Percentiles rank a stretch among this genome's conserved stretches.
phyloP scores from a whole-genome alignment of 92 coral and sea anemone genomes.

The Scolanthus callimorphus region DNA sequence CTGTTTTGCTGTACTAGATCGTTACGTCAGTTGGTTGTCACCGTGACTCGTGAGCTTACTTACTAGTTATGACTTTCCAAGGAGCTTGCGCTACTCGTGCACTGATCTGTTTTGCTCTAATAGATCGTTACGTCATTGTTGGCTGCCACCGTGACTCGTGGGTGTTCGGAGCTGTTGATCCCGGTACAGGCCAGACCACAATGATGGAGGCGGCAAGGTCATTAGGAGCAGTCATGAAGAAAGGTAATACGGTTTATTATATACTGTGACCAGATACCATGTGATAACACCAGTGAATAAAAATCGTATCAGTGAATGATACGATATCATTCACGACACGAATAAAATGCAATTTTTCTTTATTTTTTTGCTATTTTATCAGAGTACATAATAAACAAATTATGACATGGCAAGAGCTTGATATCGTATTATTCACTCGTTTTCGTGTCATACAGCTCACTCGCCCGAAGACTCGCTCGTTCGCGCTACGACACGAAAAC shows the following conservation, averaged over 20 bases:
- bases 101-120: not conserved
- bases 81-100: not conserved
- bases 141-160: constrained; percentile 84
- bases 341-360: too few relatives aligned
- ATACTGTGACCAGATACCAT: too few relatives aligned
- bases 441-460: too few relatives aligned
- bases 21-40: not conserved
- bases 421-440: too few relatives aligned
- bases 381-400: too few relatives aligned
- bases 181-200: constrained; percentile 60
- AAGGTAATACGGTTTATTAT: constrained; percentile 39
- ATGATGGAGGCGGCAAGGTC: constrained; percentile 73
- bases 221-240: constrained; percentile 34
- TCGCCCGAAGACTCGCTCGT: too few relatives aligned
- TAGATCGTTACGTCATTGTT: constrained; percentile 86
- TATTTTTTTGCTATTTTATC: too few relatives aligned
- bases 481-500: too few relatives aligned
- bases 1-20: not conserved
- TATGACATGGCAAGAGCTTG: too few relatives aligned
- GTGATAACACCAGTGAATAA: too few relatives aligned
- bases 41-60: not conserved
- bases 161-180: constrained; percentile 80
- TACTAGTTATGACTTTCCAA: not conserved
- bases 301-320: too few relatives aligned
- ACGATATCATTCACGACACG: too few relatives aligned